Base-by-base conservation (phyloP, 2,113 vertebrate genomes). In the Microtus ochrogaster region DNA sequence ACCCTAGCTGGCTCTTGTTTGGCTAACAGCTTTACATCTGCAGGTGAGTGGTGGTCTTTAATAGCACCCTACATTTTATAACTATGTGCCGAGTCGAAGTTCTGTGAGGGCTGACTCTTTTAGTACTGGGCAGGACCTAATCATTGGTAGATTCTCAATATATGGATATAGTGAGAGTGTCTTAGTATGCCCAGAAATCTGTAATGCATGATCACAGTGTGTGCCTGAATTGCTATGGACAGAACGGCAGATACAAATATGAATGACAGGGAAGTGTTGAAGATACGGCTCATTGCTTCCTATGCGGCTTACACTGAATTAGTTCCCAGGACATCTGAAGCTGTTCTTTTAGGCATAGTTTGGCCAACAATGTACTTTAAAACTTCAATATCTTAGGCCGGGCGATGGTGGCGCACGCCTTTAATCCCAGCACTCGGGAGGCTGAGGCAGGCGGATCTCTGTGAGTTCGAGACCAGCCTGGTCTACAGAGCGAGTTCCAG, bases 361-460 rank as follows among this genome's bases (percentile, higher is more conserved):
- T 58, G 92, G 12, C 12, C 16, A 72, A 61, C 26, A 72, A 2
- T 41, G 1, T 84, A 47, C 41, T 92, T 96, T 26, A 68, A 87
- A 73, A 68, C 21, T 39, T 63, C 3, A 97, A 10, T 73, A 30
- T n/a, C 63, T 72, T 97, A n/a, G n/a, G n/a, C n/a, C n/a, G n/a
- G n/a, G n/a, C n/a, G n/a, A n/a, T n/a, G n/a, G n/a, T n/a, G n/a
- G n/a, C n/a, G n/a, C n/a, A n/a, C n/a, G n/a, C n/a, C n/a, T n/a
- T n/a, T n/a, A n/a, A n/a, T n/a, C n/a, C n/a, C n/a, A n/a, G n/a
- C n/a, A n/a, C n/a, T n/a, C n/a, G n/a, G n/a, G n/a, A n/a, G n/a
- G n/a, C n/a, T n/a, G n/a, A n/a, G n/a, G n/a, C n/a, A n/a, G n/a
- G n/a, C n/a, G n/a, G n/a, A n/a, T n/a, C n/a, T n/a, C n/a, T n/a